These are phyloP conservation scores for Polydrusus cervinus DNA, from an alignment of 2,888 invertebrate genomes.

Conservation along the genomic window DNA sequence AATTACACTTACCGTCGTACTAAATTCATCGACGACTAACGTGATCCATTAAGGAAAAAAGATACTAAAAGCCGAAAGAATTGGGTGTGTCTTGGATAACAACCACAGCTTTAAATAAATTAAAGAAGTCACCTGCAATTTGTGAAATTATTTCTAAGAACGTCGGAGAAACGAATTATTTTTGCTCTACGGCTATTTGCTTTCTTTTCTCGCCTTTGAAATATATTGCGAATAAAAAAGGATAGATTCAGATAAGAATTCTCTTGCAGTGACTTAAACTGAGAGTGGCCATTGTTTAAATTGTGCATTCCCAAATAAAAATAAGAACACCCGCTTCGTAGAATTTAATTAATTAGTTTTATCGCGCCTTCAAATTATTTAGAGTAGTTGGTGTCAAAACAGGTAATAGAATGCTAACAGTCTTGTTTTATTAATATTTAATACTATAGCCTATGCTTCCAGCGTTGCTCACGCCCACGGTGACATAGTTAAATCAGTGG, in stretches of 20 bases:
- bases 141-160: constrained; percentile 72
- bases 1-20: constrained; percentile 20
- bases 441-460: no score
- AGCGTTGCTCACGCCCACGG: no score
- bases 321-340: constrained; percentile 61
- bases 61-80: constrained; percentile 51
- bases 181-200: constrained; percentile 31
- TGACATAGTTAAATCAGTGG: no score
- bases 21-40: constrained; percentile 54
- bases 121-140: constrained; percentile 70
- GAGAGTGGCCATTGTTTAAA: constrained; percentile 56
- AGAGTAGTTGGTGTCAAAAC: constrained; percentile 36
- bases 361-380: constrained; percentile 61
- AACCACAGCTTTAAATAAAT: constrained; percentile 56
- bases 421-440: no score
- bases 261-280: constrained; percentile 31
- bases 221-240: neutral
- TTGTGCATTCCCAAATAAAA: constrained; percentile 55
- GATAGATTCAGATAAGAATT: constrained; percentile 11
- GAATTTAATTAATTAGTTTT: constrained; percentile 68
- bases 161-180: constrained; percentile 53
- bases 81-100: constrained; percentile 52
- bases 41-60: constrained; percentile 49
- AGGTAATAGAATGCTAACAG: no score
- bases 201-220: constrained; percentile 13